Conservation (phyloP, 2,888 invertebrate species). For the Torymus texanus region DNA sequence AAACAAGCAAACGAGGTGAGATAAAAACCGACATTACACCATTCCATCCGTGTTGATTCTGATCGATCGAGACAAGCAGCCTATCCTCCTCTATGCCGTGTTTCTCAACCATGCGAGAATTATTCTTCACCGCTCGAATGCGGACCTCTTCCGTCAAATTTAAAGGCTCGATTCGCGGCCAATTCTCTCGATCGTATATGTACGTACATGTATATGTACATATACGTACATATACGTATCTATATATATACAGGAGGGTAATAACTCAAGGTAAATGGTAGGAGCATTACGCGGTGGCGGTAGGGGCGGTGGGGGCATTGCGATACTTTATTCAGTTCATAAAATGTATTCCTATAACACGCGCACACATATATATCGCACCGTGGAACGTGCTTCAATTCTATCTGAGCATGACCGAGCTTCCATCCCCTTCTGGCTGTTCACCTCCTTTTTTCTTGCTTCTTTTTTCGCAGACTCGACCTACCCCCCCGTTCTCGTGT, state of each 20-base stretch:
- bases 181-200: conserved; percentile 61
- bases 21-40: not conserved
- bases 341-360: conserved; percentile 69
- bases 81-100: too few species aligned
- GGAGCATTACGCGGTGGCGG: conserved; percentile 62
- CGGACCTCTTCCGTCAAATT: conserved; percentile 46
- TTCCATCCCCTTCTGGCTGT: conserved; percentile 15
- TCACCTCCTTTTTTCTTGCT: conserved; percentile 36
- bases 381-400: conserved; percentile 69
- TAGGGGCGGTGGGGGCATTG: conserved; percentile 54
- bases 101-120: conserved; percentile 16
- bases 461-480: not conserved
- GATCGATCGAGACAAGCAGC: conserved; percentile 13
- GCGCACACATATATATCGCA: conserved; percentile 58
- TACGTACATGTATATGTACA: too few species aligned
- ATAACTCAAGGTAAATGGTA: conserved; percentile 68
- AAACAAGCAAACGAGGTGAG: too few species aligned
- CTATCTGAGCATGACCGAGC: conserved; percentile 59
- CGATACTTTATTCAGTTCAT: conserved; percentile 72
- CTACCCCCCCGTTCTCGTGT: conserved; percentile 20
- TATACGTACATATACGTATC: too few species aligned
- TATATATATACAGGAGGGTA: conserved; percentile 59
- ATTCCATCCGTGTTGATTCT: conserved; percentile 18
- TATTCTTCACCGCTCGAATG: conserved; percentile 3
- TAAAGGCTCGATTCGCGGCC: conserved; percentile 66